Percentiles rank a stretch among this genome's conserved stretches.
Conservation (phyloP, 2,888 invertebrate species). For the Serrognathus titanus region DNA sequence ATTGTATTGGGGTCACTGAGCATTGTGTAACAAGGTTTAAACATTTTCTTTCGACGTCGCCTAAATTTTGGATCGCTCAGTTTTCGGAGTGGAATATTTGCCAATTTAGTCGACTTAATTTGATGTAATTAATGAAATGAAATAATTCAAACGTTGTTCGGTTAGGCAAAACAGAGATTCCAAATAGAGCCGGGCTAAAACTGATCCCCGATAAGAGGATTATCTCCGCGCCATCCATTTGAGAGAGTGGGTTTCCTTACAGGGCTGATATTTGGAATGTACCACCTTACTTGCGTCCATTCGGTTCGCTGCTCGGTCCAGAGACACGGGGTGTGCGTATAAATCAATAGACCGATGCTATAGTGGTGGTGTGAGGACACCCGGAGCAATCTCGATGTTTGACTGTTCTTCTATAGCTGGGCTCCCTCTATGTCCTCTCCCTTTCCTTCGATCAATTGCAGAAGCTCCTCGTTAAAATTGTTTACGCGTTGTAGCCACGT, state of each 20-base stretch:
- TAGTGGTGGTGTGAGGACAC: conserved; percentile 26
- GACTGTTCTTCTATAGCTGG: conserved; percentile 31
- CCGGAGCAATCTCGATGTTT: conserved; percentile 43
- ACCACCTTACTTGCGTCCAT: conserved; percentile 25
- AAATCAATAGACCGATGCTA: conserved; percentile 45
- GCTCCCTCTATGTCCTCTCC: background rate
- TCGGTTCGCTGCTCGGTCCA: conserved; percentile 20
- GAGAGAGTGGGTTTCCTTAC: conserved; percentile 8
- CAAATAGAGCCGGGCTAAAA: background rate
- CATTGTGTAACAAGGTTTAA: too few relatives aligned
- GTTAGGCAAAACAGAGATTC: background rate
- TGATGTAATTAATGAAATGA: too few relatives aligned
- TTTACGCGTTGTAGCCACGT: conserved; percentile 22
- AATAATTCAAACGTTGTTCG: too few relatives aligned
- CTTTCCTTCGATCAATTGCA: conserved; percentile 25
- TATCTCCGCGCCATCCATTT: background rate
- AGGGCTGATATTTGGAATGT: conserved; percentile 20
- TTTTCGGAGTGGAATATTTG: too few relatives aligned
- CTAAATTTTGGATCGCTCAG: too few relatives aligned
- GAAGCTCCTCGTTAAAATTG: conserved; percentile 22
- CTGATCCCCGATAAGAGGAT: conserved; percentile 1
- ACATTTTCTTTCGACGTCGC: too few relatives aligned
- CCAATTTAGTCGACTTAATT: too few relatives aligned
- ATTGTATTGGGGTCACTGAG: too few relatives aligned
- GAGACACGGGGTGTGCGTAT: conserved; percentile 37